phyloP scores from a whole-genome alignment of 2,113 vertebrate genomes.

The Carlito syrichta region DNA sequence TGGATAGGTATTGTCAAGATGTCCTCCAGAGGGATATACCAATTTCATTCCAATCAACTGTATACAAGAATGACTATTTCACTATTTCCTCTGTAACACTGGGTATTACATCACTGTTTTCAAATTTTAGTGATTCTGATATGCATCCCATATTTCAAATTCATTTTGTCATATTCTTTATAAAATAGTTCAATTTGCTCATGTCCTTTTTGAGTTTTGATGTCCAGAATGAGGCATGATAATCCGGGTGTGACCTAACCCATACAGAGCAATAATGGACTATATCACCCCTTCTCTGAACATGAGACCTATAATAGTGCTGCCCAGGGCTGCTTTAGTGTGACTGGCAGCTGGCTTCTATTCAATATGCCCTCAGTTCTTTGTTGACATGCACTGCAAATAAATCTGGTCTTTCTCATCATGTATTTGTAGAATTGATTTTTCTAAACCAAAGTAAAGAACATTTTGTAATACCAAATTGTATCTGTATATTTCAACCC shows the following conservation, averaged over 20 bases:
- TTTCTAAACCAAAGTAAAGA: slow-evolving; percentile 48
- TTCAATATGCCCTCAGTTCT: background rate
- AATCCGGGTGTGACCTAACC: background rate
- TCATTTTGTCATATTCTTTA: background rate
- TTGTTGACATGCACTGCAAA: background rate
- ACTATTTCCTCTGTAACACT: background rate
- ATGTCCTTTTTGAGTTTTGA: background rate
- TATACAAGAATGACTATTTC: background rate
- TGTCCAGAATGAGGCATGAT: background rate
- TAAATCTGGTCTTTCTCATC: slow-evolving; percentile 5
- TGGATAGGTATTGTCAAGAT: background rate
- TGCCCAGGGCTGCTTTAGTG: background rate
- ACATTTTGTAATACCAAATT: slow-evolving; percentile 30
- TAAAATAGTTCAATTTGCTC: background rate
- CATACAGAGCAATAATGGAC: background rate
- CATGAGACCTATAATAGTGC: rapidly evolving
- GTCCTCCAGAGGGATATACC: background rate
- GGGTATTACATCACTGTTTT: background rate
- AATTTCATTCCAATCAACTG: background rate
- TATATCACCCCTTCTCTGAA: background rate
- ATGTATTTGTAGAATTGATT: slow-evolving; percentile 49
- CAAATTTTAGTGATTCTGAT: background rate
- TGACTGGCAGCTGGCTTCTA: background rate
- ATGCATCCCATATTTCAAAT: background rate
- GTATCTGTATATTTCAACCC: background rate